A percentile compares a stretch with the other conserved stretches of the same genome.
Evolutionary conservation across 2,797 vertebrate species (phyloP).

Genomic region (Anableps anableps): DNA sequence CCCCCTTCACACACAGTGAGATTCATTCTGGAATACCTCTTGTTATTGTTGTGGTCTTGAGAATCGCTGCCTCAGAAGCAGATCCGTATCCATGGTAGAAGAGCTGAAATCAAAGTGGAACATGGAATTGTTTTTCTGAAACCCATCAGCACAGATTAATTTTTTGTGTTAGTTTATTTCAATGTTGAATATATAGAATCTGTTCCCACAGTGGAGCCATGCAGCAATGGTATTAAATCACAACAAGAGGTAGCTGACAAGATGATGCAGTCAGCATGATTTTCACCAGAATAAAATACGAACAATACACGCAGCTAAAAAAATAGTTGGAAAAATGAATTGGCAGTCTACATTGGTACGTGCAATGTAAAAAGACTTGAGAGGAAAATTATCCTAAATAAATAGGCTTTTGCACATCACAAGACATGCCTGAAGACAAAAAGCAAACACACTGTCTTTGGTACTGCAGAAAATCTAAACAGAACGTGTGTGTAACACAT

Average conservation of each 20-base stretch:
- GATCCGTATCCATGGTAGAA: neutral
- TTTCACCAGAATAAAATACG: neutral
- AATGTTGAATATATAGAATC: too few relatives aligned
- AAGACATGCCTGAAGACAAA: neutral
- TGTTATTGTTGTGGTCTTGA: slow-evolving; percentile 2
- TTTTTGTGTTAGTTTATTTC: neutral
- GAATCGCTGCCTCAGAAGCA: slow-evolving; percentile 9
- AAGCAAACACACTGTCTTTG: neutral
- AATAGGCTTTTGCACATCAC: neutral
- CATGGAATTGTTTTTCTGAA: neutral
- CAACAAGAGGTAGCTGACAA: neutral
- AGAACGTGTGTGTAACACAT: neutral
- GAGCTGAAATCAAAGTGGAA: neutral
- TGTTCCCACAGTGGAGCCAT: too few relatives aligned
- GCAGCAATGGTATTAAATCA: neutral
- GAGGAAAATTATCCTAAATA: neutral
- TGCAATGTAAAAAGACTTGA: neutral
- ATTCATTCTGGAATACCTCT: slow-evolving; percentile 27
- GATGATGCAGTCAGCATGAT: neutral
- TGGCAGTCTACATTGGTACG: neutral
- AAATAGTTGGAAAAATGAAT: neutral
- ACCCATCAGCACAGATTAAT: neutral
- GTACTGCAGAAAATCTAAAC: neutral
- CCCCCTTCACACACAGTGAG: slow-evolving; percentile 24
- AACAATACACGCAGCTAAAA: neutral